Evolutionary conservation across 2,113 vertebrate genomes (phyloP), one percentile per base, ranked within the genome.

Genomic region (Phylloscopus trochilus): DNA sequence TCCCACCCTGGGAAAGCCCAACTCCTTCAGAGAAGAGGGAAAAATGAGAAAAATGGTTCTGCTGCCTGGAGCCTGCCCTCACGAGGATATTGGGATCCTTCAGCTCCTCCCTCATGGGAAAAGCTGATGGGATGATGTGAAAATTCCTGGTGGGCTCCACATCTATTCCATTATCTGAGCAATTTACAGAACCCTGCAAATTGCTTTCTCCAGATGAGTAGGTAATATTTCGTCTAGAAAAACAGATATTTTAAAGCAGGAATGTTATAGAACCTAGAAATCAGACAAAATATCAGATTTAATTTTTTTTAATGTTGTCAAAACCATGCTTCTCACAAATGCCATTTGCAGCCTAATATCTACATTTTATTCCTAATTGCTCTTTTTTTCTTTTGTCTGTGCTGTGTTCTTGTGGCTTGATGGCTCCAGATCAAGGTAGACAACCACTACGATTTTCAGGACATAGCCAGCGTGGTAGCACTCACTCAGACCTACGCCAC

Each of bases 401-500:
- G 87, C 83, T 79, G 72, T 94, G 89, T 91, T 60, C 51, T 66
- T 69, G 47, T 93, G 93, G 62, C 62, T 68, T 73, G 92, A 19
- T 95, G 92, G 94, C 49, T 85, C 51, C 95, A 99, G 99, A 99
- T 99, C 95, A 99, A 99, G 96, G 99, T 99, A 95, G 99, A 99
- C 97, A 99, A 99, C 95, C 98, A 99, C 93, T 99, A 99, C 79
- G 99, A 99, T 97, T 99, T 99, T 98, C 99, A 99, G 98, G 99
- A 99, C 97, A 99, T 99, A 94, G 99, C 99, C 52, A 99, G 99
- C 63, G 99, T 99, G 97, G 99, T 99, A 91, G 99, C 99, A 72
- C 99, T 99, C 94, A 99, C 99, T 83, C 99, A 99, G 97, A 99
- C 99, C 80, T 99, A 99, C 92, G 99, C 99, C 90, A 99, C 99